Evolutionary conservation across 2,113 vertebrate genomes (phyloP), one percentile per base, ranked within the genome.

Genomic region (Merops nubicus): DNA sequence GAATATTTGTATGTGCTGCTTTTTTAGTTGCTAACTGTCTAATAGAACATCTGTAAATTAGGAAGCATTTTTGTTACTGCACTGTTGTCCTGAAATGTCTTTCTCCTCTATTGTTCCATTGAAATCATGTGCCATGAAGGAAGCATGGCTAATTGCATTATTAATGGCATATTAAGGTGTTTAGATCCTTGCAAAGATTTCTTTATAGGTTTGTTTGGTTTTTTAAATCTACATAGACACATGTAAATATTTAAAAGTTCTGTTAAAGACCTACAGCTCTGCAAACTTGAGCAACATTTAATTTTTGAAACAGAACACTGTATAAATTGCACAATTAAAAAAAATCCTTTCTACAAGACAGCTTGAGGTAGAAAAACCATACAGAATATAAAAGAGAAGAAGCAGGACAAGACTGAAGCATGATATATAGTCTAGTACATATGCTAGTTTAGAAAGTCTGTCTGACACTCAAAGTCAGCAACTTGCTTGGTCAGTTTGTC

Each of bases 21-120:
- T 76, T 91, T 92, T 75, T 56, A 60, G 45, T 79, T 80, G 54
- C 60, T 96, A 95, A 94, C 95, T 94, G 74, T 63, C 81, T 83
- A 85, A 94, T 95, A 73, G 87, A 87, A 68, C 88, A n/a, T n/a
- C n/a, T n/a, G n/a, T n/a, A n/a, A n/a, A n/a, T n/a, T n/a, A n/a
- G n/a, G n/a, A n/a, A n/a, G n/a, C n/a, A n/a, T n/a, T 54, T 77
- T 28, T 85, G 34, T 88, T 90, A 60, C 38, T 54, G 31, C 31
- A 29, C 40, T 88, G 1, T 88, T 68, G 54, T 89, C 88, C 64
- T 93, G 53, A 79, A 78, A 57, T 70, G 69, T 64, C 42, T 76
- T 60, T 53, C 23, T 77, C 59, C n/a, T 62, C 56, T 23, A 33
- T 29, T 42, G 12, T 88, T 96, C 67, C 65, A 45, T 63, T 78